Percentiles rank a stretch among this genome's conserved stretches.
Conservation (phyloP, 2,797 vertebrate genomes). For the Myotis planiceps region DNA sequence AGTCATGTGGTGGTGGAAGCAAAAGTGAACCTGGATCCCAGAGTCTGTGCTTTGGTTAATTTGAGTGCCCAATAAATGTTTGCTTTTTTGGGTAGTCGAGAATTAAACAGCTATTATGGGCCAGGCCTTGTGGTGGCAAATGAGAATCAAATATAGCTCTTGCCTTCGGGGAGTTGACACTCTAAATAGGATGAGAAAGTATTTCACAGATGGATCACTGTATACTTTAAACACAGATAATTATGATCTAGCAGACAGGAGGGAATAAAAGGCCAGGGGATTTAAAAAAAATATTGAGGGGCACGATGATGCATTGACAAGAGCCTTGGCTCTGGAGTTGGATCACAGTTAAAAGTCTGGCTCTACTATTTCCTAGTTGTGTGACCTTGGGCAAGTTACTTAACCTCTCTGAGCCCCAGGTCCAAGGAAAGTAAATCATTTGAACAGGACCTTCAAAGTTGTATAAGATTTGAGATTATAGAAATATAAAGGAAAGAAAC, state of each 20-base stretch:
- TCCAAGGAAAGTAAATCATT: background rate
- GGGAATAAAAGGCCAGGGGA: background rate
- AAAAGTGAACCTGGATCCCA: background rate
- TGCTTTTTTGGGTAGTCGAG: background rate
- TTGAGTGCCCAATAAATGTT: background rate
- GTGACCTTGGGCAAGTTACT: conserved; percentile 1
- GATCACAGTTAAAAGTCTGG: background rate
- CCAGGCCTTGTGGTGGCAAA: background rate
- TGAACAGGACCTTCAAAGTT: background rate
- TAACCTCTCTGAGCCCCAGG: background rate
- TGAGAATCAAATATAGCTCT: background rate
- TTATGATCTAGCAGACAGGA: background rate
- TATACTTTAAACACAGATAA: background rate
- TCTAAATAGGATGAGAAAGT: background rate
- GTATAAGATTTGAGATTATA: background rate
- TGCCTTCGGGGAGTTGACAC: background rate
- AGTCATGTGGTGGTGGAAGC: background rate
- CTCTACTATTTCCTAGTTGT: background rate
- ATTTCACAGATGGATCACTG: background rate
- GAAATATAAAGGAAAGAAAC: conserved; percentile 2
- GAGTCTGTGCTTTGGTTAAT: background rate
- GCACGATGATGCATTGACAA: background rate
- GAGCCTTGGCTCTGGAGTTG: background rate
- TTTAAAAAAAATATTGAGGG: background rate
- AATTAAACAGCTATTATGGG: background rate